These are phyloP conservation scores for Typhlichthys eigenmanni DNA, from an alignment of 2,797 vertebrate species.

Conservation along the genomic window DNA sequence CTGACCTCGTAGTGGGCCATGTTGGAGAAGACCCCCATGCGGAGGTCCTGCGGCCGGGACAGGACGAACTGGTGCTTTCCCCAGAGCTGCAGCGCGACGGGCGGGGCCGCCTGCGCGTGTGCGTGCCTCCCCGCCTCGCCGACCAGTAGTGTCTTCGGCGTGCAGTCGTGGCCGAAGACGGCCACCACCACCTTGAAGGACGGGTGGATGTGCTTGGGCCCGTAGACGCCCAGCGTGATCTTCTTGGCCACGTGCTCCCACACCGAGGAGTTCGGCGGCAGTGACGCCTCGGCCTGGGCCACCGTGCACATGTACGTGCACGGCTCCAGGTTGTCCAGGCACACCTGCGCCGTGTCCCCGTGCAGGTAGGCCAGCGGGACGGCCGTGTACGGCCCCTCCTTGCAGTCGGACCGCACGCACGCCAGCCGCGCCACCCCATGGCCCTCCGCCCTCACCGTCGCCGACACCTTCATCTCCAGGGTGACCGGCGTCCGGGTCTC, in stretches of 20 bases:
- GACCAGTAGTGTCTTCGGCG: constrained; percentile 90
- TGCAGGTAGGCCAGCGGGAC: constrained; percentile 80
- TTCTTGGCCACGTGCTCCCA: constrained; percentile 95
- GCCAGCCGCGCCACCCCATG: constrained; percentile 81
- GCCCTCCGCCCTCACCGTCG: constrained; percentile 86
- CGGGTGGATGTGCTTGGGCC: constrained; percentile 95
- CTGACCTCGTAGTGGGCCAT: constrained; percentile 91
- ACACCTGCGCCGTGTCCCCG: constrained; percentile 89
- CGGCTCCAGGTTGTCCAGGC: constrained; percentile 90
- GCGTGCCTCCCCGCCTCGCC: constrained; percentile 84
- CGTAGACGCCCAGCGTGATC: constrained; percentile 91
- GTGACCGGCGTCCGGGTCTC: constrained; percentile 86
- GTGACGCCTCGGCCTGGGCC: constrained; percentile 80
- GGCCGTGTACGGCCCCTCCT: constrained; percentile 88
- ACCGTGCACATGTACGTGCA: constrained; percentile 92
- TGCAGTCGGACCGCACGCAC: constrained; percentile 88
- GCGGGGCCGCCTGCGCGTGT: constrained; percentile 76
- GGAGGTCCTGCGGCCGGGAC: constrained; percentile 87
- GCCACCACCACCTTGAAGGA: constrained; percentile 95
- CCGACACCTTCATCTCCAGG: constrained; percentile 91
- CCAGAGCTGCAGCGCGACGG: constrained; percentile 92
- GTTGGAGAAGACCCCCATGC: constrained; percentile 90
- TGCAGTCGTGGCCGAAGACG: constrained; percentile 92
- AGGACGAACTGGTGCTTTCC: constrained; percentile 92
- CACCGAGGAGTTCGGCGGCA: constrained; percentile 81